Conservation (phyloP, 2,797 vertebrate genomes). For the Triplophysa bombifrons region DNA sequence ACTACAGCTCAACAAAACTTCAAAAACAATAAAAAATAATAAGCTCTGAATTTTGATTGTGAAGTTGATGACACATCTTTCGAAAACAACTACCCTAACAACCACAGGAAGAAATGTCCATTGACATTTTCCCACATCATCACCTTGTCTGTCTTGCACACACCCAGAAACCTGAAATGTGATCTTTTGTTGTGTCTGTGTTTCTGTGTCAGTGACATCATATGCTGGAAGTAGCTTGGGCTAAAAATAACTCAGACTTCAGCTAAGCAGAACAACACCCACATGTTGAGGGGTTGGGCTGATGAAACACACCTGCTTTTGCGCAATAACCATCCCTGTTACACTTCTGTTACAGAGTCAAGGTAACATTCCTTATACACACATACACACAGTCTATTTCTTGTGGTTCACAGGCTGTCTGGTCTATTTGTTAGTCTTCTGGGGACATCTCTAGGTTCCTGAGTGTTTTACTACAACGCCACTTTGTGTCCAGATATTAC, state of each 20-base stretch:
- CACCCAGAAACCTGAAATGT: conserved; percentile 25
- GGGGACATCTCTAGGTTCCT: not conserved
- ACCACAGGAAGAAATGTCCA: conserved; percentile 68
- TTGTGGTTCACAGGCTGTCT: not conserved
- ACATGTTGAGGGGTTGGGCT: conserved; percentile 14
- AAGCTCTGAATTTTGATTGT: not conserved
- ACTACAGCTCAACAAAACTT: not conserved
- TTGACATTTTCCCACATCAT: not conserved
- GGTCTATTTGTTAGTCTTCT: not conserved
- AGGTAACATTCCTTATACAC: not conserved
- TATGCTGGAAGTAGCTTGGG: conserved; percentile 42
- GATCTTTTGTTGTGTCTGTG: conserved; percentile 30
- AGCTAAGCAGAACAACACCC: conserved; percentile 17
- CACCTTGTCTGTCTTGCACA: conserved; percentile 16
- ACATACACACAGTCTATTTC: not conserved
- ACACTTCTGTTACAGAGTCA: conserved; percentile 1
- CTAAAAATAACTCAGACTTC: conserved; percentile 55
- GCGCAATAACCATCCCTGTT: conserved; percentile 5
- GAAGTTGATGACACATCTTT: not conserved
- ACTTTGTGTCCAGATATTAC: not conserved
- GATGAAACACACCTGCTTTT: conserved; percentile 49
- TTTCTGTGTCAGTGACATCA: conserved; percentile 50
- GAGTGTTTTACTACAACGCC: not conserved
- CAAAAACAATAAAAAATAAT: not conserved
- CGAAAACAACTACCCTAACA: conserved; percentile 66